Percentiles rank a stretch among this genome's conserved stretches.
Conservation (phyloP, 2,113 vertebrate genomes). For the Bungarus multicinctus region DNA sequence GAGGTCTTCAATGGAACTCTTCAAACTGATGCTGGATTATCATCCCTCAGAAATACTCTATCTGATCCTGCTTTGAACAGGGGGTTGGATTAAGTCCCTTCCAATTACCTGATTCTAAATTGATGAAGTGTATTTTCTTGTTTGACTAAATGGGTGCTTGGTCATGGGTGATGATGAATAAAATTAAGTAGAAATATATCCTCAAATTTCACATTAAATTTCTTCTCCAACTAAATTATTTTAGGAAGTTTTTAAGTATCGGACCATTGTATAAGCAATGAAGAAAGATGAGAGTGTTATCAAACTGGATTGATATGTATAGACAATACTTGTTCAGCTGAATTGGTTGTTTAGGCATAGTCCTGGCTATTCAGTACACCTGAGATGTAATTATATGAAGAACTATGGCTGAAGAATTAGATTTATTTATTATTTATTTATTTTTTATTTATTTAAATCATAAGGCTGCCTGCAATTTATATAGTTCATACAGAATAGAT, state of each 20-base stretch:
- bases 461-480: not conserved
- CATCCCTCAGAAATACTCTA: not conserved
- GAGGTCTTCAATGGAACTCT: not conserved
- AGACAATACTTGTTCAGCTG: rapidly evolving
- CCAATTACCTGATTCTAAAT: not conserved
- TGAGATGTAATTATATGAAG: not conserved
- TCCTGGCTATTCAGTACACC: not conserved
- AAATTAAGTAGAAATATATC: not conserved
- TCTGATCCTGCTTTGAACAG: not conserved
- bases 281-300: not conserved
- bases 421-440: not conserved
- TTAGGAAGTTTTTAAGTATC: not conserved
- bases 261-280: not conserved
- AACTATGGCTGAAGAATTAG: not conserved
- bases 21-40: not conserved
- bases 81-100: not conserved
- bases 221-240: not conserved
- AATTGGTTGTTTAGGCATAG: not conserved
- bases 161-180: not conserved
- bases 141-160: not conserved
- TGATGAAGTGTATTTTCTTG: not conserved
- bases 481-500: not conserved
- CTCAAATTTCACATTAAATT: not conserved
- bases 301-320: not conserved
- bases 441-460: not conserved